Evolutionary conservation across 2,888 invertebrate species (phyloP).

Genomic region (Dynastes grantii): DNA sequence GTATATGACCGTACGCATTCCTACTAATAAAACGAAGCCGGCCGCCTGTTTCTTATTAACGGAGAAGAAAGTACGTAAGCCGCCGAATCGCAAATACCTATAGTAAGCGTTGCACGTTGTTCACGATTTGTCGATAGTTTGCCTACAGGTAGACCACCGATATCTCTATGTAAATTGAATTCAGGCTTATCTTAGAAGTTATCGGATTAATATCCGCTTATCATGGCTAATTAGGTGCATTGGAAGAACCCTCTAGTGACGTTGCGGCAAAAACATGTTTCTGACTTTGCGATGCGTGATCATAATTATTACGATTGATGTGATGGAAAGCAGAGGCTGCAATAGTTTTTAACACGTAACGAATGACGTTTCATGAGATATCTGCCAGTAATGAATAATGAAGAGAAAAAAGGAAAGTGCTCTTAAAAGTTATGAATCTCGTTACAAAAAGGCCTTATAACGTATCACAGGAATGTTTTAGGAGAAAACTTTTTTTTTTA

Average conservation of each 20-base stretch:
- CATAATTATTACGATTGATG: conserved; percentile 11
- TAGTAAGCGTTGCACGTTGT: conserved; percentile 16
- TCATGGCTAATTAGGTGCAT: conserved; percentile 23
- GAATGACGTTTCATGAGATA: too few relatives aligned
- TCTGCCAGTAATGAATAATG: too few relatives aligned
- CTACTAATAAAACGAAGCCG: conserved; percentile 10
- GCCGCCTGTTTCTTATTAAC: conserved; percentile 19
- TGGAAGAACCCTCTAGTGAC: conserved; percentile 8
- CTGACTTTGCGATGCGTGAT: conserved; percentile 2
- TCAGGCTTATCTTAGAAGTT: conserved; percentile 15
- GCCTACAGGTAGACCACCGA: conserved; percentile 19
- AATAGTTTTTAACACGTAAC: too few relatives aligned
- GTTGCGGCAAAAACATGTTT: conserved; percentile 14
- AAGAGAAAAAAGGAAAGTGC: too few relatives aligned
- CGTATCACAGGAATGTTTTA: too few relatives aligned
- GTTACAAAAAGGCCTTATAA: too few relatives aligned
- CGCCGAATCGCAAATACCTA: conserved; percentile 11
- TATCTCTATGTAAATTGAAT: conserved; percentile 27
- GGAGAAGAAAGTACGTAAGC: conserved; percentile 7
- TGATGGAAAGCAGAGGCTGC: background rate
- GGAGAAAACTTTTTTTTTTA: too few relatives aligned
- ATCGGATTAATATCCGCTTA: conserved; percentile 36
- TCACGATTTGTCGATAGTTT: conserved; percentile 36
- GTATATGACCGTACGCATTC: conserved; percentile 18
- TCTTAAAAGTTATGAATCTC: too few relatives aligned